Evolutionary conservation across 2,888 invertebrate species (phyloP).

Genomic region (Mythimna pallens): DNA sequence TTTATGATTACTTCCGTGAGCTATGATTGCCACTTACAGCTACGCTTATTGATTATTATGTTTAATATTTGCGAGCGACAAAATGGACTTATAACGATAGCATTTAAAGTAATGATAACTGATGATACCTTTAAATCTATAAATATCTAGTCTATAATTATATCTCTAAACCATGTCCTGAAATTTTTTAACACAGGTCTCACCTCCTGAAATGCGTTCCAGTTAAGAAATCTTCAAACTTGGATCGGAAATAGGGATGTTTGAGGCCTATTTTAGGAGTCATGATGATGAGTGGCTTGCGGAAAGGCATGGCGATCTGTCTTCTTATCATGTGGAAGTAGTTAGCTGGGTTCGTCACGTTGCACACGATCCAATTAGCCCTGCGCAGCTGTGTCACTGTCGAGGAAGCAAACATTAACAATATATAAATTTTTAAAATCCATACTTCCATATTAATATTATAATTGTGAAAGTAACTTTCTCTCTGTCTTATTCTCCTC

Average conservation of each 20-base stretch:
- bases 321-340: slow-evolving; percentile 94
- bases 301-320: slow-evolving; percentile 94
- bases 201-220: slow-evolving; percentile 90
- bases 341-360: slow-evolving; percentile 94
- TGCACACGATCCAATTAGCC: slow-evolving; percentile 93
- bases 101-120: too few relatives aligned
- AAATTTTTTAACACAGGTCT: neutral
- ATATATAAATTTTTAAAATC: too few relatives aligned
- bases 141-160: too few relatives aligned
- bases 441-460: too few relatives aligned
- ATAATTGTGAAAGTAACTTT: too few relatives aligned
- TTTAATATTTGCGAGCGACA: too few relatives aligned
- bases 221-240: slow-evolving; percentile 92
- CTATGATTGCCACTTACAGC: too few relatives aligned
- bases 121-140: too few relatives aligned
- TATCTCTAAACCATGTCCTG: neutral
- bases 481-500: too few relatives aligned
- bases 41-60: too few relatives aligned
- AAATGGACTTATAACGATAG: too few relatives aligned
- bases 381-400: slow-evolving; percentile 93
- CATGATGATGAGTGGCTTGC: slow-evolving; percentile 95
- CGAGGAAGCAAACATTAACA: neutral
- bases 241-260: slow-evolving; percentile 93
- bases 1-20: too few relatives aligned
- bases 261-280: slow-evolving; percentile 95